Evolutionary conservation across 2,888 invertebrate genomes (phyloP).

Genomic region (Spisula subtruncata): DNA sequence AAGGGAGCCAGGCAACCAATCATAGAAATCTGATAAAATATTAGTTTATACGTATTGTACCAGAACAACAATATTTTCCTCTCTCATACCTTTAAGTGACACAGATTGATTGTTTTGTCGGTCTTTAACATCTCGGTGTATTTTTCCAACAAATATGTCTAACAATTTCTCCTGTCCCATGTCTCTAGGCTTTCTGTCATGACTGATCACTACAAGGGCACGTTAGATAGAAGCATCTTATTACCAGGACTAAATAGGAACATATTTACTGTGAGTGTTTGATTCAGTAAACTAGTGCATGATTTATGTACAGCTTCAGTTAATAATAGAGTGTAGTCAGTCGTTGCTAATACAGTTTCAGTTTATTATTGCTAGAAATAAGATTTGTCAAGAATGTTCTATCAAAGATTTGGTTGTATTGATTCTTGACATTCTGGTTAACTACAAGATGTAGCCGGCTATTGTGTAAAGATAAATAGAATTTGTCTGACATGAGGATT

Average conservation of each 20-base stretch:
- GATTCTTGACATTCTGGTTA: slow-evolving; percentile 43
- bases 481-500: background rate
- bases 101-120: no score
- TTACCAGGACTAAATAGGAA: background rate
- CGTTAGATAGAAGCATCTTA: background rate
- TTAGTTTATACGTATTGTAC: no score
- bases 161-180: no score
- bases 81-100: no score
- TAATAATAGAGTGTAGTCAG: slow-evolving; percentile 63
- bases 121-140: no score
- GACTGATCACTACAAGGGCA: no score
- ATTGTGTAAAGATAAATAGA: slow-evolving; percentile 48
- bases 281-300: slow-evolving; percentile 35
- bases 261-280: background rate
- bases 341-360: slow-evolving; percentile 65
- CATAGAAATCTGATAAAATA: background rate
- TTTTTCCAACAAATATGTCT: no score
- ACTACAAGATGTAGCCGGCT: background rate
- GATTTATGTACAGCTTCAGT: slow-evolving; percentile 44
- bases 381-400: slow-evolving; percentile 66
- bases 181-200: no score
- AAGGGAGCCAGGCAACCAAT: background rate
- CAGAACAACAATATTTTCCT: no score
- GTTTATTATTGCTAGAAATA: slow-evolving; percentile 69
- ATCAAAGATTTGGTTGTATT: slow-evolving; percentile 45